phyloP scores from a whole-genome alignment of 2,888 invertebrate genomes.

The Platycheirus albimanus region DNA sequence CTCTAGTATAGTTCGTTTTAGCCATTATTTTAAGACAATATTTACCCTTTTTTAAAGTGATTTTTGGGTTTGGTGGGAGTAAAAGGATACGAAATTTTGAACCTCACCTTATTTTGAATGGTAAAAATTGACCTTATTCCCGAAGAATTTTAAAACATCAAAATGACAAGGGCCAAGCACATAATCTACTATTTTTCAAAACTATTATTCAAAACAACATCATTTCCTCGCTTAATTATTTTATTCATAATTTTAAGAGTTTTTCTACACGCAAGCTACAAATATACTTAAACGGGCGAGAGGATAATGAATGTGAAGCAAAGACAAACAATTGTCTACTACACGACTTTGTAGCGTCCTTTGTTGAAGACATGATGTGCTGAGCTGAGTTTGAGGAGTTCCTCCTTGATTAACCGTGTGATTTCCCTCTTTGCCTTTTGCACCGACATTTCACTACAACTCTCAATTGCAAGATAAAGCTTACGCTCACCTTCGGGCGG shows the following conservation, averaged over 20 bases:
- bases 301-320: slow-evolving; percentile 26
- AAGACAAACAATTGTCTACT: slow-evolving; percentile 75
- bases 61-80: too few relatives aligned
- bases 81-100: too few relatives aligned
- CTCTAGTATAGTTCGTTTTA: too few relatives aligned
- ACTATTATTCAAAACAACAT: background rate
- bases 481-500: slow-evolving; percentile 97
- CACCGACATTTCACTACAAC: slow-evolving; percentile 97
- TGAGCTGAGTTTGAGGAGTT: slow-evolving; percentile 94
- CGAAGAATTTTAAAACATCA: too few relatives aligned
- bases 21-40: too few relatives aligned
- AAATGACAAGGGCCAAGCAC: too few relatives aligned
- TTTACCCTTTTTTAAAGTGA: too few relatives aligned
- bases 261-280: slow-evolving; percentile 10
- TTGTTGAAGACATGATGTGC: slow-evolving; percentile 94
- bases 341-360: slow-evolving; percentile 97
- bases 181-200: slow-evolving; percentile 3
- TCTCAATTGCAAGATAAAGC: slow-evolving; percentile 98
- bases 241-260: slow-evolving; percentile 9
- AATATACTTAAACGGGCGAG: slow-evolving; percentile 28
- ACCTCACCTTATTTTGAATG: too few relatives aligned
- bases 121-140: too few relatives aligned
- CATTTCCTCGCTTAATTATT: slow-evolving; percentile 12
- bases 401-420: slow-evolving; percentile 98
- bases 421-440: slow-evolving; percentile 98